Evolutionary conservation across 2,797 vertebrate species (phyloP), one percentile per base, ranked within the genome.

Genomic region (Craterocephalus amniculus): DNA sequence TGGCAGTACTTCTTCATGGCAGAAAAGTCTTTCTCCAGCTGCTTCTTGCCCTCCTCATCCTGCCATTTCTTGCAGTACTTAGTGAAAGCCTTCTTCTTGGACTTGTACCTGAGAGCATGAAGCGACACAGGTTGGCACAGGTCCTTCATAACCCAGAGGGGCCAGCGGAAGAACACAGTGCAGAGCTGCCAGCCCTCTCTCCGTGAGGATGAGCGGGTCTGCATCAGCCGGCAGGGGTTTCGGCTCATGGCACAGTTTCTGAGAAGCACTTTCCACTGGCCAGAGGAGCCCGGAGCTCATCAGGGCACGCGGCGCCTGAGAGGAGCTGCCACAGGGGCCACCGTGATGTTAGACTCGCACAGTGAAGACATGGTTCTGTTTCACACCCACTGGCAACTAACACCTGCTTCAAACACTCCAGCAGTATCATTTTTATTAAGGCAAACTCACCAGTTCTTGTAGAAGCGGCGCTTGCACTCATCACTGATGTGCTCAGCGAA

Each of bases 41-140:
- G 97, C 84, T 98, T 98, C 94, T 98, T 99, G 90, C 98, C 97
- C 0, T 98, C 97, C 0, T 98, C 97, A 69, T 99, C 97, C 91
- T 99, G 97, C 97, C 97, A 99, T 72, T 97, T 99, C 95, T 99
- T 99, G 91, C 96, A 97, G 91, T 99, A 99, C 14, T 99, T 99
- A 51, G 97, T 99, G 92, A 98, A 99, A 36, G 97, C 97, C 97
- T 99, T 99, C 96, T 99, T 99, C 94, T 99, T 99, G 80, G 97
- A 99, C 79, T 99, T 99, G 93, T 98, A 97, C 98, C 98, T 99
- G 95, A 89, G 70, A 89, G 89, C 64, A 85, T 1, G 88, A 90
- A 93, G 91, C 87, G 4, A 72, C 48, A 81, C 11, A 12, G 62
- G 72, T 94, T 92, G 93, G 87, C 95, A 79, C 89, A 89, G 88